Evolutionary conservation across 2,113 vertebrate genomes (phyloP).

Genomic region (Ageneiosus marmoratus): DNA sequence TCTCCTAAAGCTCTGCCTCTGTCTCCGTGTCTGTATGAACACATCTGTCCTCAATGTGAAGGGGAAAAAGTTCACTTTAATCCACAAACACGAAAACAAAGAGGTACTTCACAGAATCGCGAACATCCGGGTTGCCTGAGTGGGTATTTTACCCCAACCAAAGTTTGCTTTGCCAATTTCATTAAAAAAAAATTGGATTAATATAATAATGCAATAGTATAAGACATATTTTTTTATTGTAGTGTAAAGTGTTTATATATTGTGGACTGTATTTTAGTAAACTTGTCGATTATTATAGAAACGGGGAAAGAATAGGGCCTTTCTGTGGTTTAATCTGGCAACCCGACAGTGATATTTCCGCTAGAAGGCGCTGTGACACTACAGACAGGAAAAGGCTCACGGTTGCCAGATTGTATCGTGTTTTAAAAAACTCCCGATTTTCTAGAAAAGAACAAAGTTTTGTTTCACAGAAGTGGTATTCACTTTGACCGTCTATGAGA

Average conservation of each 20-base stretch:
- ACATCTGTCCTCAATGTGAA: constrained; percentile 11
- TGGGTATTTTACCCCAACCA: too few relatives aligned
- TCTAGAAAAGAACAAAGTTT: neutral
- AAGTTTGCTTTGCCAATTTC: fast-evolving
- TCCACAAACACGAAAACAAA: constrained; percentile 22
- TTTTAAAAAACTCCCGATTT: neutral
- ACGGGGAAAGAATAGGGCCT: neutral
- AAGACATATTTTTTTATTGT: fast-evolving
- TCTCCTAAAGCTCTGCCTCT: neutral
- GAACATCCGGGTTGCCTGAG: neutral
- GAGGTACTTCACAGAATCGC: constrained; percentile 1
- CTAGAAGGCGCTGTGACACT: constrained; percentile 73
- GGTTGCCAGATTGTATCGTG: constrained; percentile 19
- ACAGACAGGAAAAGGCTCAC: neutral
- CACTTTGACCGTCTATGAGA: neutral
- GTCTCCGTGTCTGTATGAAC: constrained; percentile 11
- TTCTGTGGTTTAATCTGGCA: neutral
- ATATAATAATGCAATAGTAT: neutral
- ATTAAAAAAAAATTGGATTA: neutral
- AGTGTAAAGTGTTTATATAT: neutral
- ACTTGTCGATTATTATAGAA: neutral
- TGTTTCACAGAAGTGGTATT: neutral
- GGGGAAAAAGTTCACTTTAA: constrained; percentile 6
- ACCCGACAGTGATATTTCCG: constrained; percentile 41
- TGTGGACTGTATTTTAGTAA: neutral